These are phyloP conservation scores for Drosophila bifasciata DNA, from an alignment of 1,140 invertebrate genomes.

Conservation along the genomic window DNA sequence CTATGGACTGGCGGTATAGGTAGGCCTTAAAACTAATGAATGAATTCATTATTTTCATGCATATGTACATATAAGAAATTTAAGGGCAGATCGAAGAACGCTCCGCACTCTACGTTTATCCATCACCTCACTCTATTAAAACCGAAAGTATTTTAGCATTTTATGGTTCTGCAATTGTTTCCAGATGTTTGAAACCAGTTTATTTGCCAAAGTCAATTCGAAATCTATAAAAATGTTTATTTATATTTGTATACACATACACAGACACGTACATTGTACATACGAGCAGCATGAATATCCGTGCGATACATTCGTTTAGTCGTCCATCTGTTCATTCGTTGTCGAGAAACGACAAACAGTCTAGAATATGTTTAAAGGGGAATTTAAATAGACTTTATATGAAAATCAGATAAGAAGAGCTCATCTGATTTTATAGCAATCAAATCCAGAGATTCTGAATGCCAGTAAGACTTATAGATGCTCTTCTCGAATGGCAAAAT, in stretches of 20 bases:
- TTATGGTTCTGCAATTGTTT: slow-evolving; percentile 59
- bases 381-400: slow-evolving; percentile 68
- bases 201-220: slow-evolving; percentile 62
- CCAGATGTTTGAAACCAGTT: slow-evolving; percentile 66
- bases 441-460: not conserved
- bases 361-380: slow-evolving; percentile 25
- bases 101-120: not conserved
- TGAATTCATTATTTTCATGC: slow-evolving; percentile 29
- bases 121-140: slow-evolving; percentile 9
- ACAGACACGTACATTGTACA: slow-evolving; percentile 26
- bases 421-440: slow-evolving; percentile 37
- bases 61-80: slow-evolving; percentile 31
- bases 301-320: slow-evolving; percentile 45
- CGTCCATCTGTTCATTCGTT: slow-evolving; percentile 33
- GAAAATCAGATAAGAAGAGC: slow-evolving; percentile 37
- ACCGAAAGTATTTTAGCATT: slow-evolving; percentile 50
- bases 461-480: slow-evolving; percentile 8
- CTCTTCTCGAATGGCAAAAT: not conserved
- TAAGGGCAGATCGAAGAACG: not conserved
- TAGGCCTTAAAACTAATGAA: slow-evolving; percentile 61
- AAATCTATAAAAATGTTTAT: slow-evolving; percentile 65
- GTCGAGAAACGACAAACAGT: slow-evolving; percentile 2
- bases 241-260: slow-evolving; percentile 17
- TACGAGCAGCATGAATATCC: slow-evolving; percentile 60
- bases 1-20: slow-evolving; percentile 8